Conservation (phyloP, 2,113 vertebrate genomes). For the Pseudonaja textilis region DNA sequence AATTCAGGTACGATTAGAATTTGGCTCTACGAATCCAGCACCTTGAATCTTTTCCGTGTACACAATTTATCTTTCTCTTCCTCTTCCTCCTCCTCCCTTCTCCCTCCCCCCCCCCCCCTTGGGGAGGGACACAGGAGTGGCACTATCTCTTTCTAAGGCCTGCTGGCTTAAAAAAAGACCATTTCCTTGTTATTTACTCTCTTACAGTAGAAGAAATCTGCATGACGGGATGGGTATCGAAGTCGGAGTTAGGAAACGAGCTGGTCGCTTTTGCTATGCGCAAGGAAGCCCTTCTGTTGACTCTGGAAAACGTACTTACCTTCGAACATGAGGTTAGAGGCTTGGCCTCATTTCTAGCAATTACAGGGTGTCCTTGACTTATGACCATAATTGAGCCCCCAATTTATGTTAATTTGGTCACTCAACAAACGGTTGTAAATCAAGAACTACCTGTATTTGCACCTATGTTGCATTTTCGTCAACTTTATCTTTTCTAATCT, state of each 20-base stretch:
- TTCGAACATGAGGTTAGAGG: slow-evolving; percentile 86
- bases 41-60: neutral
- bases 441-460: neutral
- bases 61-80: too few relatives aligned
- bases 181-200: neutral
- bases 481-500: neutral
- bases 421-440: neutral
- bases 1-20: neutral
- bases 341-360: neutral
- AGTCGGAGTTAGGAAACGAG: slow-evolving; percentile 71
- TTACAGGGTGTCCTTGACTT: neutral
- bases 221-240: slow-evolving; percentile 67
- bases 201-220: slow-evolving; percentile 84
- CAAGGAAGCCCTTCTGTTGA: slow-evolving; percentile 57
- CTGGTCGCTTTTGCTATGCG: slow-evolving; percentile 82
- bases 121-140: neutral
- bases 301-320: slow-evolving; percentile 64
- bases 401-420: neutral
- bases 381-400: neutral
- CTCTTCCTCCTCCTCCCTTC: too few relatives aligned
- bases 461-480: neutral
- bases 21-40: neutral
- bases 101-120: too few relatives aligned
- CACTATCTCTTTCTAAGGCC: neutral
- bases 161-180: neutral